A percentile compares a stretch with the other conserved stretches of the same genome.
Evolutionary conservation across 1,140 invertebrate species (phyloP).

Genomic region (Neodiprion lecontei): DNA sequence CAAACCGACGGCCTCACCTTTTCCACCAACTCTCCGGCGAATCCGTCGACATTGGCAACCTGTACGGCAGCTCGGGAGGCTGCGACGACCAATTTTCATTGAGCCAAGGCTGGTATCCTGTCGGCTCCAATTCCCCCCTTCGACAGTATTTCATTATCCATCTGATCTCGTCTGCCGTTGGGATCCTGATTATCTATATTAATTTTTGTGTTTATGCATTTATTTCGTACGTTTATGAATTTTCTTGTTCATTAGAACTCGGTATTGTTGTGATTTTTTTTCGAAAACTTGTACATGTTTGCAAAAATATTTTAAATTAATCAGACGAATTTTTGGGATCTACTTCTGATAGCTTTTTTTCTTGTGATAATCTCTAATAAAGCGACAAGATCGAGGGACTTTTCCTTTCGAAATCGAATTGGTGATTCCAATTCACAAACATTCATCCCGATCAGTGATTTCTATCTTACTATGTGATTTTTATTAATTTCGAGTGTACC

Average conservation of each 20-base stretch:
- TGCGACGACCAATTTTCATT: conserved; percentile 60
- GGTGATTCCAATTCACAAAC: no score
- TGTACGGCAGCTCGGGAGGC: conserved; percentile 21
- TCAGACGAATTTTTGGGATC: no score
- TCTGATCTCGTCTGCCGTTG: conserved; percentile 48
- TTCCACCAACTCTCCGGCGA: conserved; percentile 38
- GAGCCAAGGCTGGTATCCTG: conserved; percentile 58
- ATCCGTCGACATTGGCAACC: conserved; percentile 27
- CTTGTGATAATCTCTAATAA: no score
- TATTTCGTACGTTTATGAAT: conserved; percentile 7
- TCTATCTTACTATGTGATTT: no score
- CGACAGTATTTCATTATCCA: conserved; percentile 66
- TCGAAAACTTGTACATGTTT: no score
- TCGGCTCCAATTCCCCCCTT: conserved; percentile 50
- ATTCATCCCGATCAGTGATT: no score
- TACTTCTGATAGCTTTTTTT: no score
- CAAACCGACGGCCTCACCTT: conserved; percentile 22
- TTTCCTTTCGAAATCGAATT: no score
- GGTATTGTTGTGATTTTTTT: background rate
- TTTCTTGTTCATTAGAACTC: conserved; percentile 1
- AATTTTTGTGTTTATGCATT: background rate
- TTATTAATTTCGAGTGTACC: no score
- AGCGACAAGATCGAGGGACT: no score
- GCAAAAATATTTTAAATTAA: background rate
- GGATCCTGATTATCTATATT: conserved; percentile 40